A percentile compares a stretch with the other conserved stretches of the same genome.
These are phyloP conservation scores for Agonum fuliginosum DNA, from an alignment of 2,888 invertebrate genomes.

Conservation along the genomic window DNA sequence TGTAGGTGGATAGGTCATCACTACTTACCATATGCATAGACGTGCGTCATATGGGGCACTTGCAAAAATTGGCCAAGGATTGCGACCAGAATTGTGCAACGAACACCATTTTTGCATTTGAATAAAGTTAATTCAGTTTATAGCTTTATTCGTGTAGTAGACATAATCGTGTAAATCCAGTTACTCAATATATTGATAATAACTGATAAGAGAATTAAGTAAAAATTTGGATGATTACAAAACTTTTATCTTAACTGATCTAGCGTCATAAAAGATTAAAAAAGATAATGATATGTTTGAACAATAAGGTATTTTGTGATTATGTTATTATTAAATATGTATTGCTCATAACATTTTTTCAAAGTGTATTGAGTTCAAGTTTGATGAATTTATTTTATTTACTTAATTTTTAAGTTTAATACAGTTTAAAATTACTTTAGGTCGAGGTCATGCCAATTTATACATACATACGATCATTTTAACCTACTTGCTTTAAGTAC, in stretches of 20 bases:
- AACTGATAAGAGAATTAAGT: slow-evolving; percentile 7
- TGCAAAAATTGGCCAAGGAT: slow-evolving; percentile 35
- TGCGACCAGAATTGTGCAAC: neutral
- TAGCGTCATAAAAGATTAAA: slow-evolving; percentile 4
- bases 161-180: too few species aligned
- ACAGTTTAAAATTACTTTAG: slow-evolving; percentile 6
- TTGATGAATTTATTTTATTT: neutral
- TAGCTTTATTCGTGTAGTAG: neutral
- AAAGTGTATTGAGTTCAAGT: too few species aligned
- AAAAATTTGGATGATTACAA: slow-evolving; percentile 1
- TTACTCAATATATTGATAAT: neutral
- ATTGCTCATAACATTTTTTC: too few species aligned
- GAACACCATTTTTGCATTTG: slow-evolving; percentile 2
- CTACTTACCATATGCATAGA: slow-evolving; percentile 14
- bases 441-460: slow-evolving; percentile 37
- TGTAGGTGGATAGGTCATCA: slow-evolving; percentile 35
- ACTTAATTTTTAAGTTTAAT: neutral
- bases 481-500: slow-evolving; percentile 33
- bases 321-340: too few species aligned
- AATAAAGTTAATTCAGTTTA: neutral
- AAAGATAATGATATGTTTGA: slow-evolving; percentile 4
- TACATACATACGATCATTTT: slow-evolving; percentile 26
- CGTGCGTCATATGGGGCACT: slow-evolving; percentile 4
- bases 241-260: slow-evolving; percentile 17
- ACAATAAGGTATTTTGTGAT: neutral